Base-by-base conservation (phyloP, 30 jellyfish, hydroid and myxozoan genomes). In the Aurelia aurita region DNA sequence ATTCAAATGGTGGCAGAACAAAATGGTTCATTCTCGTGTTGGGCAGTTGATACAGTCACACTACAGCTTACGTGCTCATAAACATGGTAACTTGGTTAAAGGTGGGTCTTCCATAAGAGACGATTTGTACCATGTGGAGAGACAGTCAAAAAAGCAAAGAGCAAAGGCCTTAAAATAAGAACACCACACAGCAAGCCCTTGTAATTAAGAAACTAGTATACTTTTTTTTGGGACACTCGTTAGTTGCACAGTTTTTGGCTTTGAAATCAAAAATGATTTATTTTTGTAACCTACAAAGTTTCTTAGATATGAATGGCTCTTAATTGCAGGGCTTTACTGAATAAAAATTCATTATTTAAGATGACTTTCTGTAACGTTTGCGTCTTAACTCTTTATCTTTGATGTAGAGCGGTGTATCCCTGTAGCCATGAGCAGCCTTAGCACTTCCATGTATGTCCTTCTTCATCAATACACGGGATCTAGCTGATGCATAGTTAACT, bases 61-160 rank as follows among this genome's bases (percentile, higher is more conserved):
- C 49, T 67, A 67, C 85, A 72, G 70, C 69, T 45, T 76, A 45
- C 45, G 77, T 31, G 87, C 87, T 31, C 76, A 53, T 58, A 59
- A 76, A 53, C 59, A 53, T 57, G 87, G 87, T 32, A 54, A 55
- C 23, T 23, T 76, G 49, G 75, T 32, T 54, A 76, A 76, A 76
- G 87, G 87, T 31, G 87, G 87, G 23, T 54, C 87, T 31, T 76
- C 87, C 75, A 53, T 76, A 1, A 76, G 87, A 54, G 87, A 76
- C 44, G 35, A 76, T 51, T 51, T 31, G 77, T 76, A 76, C 87
- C 87, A 76, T 43, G 77, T 59, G 18, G 87, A 76, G 78, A 76
- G 67, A 76, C 77, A 76, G 54, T 54, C 77, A 59, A 76, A 76
- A 59, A 53, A 47, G 76, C 87, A 58, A 55, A 57, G 77, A 67